These are phyloP conservation scores for Sesamia nonagrioides DNA, from an alignment of 1,140 invertebrate genomes.

Conservation along the genomic window DNA sequence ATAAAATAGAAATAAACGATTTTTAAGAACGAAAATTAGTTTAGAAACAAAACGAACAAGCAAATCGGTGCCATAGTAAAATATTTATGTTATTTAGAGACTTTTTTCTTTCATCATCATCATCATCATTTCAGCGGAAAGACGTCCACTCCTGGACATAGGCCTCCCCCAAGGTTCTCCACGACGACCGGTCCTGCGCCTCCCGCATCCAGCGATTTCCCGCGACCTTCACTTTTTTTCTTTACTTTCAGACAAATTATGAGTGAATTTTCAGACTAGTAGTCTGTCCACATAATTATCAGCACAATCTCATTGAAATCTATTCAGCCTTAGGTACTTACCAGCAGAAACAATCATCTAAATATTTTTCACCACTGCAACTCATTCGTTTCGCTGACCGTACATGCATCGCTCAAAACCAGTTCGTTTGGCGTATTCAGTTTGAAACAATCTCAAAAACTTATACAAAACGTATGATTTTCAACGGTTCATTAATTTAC, in stretches of 20 bases:
- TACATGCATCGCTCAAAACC: slow-evolving; percentile 23
- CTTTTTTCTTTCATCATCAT: no score
- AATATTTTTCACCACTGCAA: slow-evolving; percentile 18
- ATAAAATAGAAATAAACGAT: no score
- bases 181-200: no score
- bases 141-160: no score
- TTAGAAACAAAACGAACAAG: no score
- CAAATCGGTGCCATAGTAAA: no score
- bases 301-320: not conserved
- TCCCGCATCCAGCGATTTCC: no score
- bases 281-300: not conserved
- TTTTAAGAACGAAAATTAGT: no score
- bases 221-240: no score
- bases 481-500: not conserved
- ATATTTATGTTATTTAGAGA: no score
- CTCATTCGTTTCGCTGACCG: slow-evolving; percentile 1
- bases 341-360: slow-evolving; percentile 17
- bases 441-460: slow-evolving; percentile 26
- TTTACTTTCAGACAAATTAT: not conserved
- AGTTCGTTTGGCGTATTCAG: slow-evolving; percentile 24
- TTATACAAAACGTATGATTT: not conserved
- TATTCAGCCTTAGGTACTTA: not conserved
- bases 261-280: not conserved
- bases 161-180: no score
- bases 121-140: no score